Evolutionary conservation across 2,888 invertebrate species (phyloP).

Genomic region (Nomada lathburiana): DNA sequence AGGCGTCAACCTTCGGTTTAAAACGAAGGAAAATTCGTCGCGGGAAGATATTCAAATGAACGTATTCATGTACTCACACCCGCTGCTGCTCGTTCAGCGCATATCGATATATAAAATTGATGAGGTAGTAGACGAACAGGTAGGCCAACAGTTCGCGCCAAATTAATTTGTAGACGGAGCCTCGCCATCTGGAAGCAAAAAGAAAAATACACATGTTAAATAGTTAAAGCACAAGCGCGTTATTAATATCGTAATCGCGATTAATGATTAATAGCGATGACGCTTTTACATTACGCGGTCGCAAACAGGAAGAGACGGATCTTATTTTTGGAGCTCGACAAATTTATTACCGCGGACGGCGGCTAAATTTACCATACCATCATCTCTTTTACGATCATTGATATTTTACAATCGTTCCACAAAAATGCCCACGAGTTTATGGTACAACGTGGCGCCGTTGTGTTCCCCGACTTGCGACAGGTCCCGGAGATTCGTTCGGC

Average conservation of each 20-base stretch:
- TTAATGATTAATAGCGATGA: not conserved
- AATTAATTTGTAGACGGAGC: slow-evolving; percentile 97
- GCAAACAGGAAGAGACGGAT: not conserved
- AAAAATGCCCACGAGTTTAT: not conserved
- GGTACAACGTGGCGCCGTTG: not conserved
- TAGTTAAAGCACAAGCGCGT: not conserved
- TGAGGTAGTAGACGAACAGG: slow-evolving; percentile 93
- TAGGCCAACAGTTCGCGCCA: slow-evolving; percentile 97
- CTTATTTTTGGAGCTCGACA: not conserved
- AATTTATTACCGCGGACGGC: not conserved
- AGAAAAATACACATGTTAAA: slow-evolving; percentile 43
- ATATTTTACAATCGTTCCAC: not conserved
- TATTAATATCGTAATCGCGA: not conserved
- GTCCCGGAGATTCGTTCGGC: slow-evolving; percentile 3
- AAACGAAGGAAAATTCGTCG: not conserved
- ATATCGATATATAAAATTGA: slow-evolving; percentile 94
- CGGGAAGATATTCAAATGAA: slow-evolving; percentile 46
- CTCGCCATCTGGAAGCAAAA: slow-evolving; percentile 93
- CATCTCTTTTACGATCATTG: not conserved
- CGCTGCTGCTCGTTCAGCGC: slow-evolving; percentile 92
- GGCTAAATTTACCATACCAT: not conserved
- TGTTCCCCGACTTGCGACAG: not conserved
- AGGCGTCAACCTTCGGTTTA: slow-evolving; percentile 5
- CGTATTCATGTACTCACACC: slow-evolving; percentile 86
- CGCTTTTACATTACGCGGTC: not conserved